A percentile compares a stretch with the other conserved stretches of the same genome.
These are phyloP conservation scores for Stenopsyche tienmushanensis DNA, from an alignment of 1,140 invertebrate genomes.

Conservation along the genomic window DNA sequence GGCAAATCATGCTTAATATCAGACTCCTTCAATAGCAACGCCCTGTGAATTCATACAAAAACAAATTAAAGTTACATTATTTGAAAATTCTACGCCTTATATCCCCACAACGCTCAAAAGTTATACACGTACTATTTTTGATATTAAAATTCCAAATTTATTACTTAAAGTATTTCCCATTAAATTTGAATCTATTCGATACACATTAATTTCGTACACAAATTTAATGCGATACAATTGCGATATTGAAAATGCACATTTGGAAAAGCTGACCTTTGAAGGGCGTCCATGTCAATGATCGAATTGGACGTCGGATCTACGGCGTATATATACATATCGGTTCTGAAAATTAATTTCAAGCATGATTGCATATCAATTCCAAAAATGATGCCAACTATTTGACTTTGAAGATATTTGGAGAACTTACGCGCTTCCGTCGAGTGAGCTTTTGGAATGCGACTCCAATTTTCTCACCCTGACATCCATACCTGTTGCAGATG, in stretches of 20 bases:
- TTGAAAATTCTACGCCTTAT: no score
- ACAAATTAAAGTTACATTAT: no score
- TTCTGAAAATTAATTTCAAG: slow-evolving; percentile 59
- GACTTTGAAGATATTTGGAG: no score
- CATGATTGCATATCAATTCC: slow-evolving; percentile 9
- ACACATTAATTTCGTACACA: no score
- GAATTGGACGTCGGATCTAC: slow-evolving; percentile 78
- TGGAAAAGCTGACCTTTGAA: slow-evolving; percentile 66
- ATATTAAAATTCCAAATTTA: no score
- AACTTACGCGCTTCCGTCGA: slow-evolving; percentile 68
- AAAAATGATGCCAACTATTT: not conserved
- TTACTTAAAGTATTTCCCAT: no score
- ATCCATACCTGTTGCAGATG: slow-evolving; percentile 72
- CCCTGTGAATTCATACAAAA: slow-evolving; percentile 50
- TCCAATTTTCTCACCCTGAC: slow-evolving; percentile 76
- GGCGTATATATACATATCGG: slow-evolving; percentile 81
- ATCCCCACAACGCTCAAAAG: no score
- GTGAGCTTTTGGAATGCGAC: slow-evolving; percentile 58
- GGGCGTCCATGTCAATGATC: slow-evolving; percentile 75
- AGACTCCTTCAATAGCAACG: slow-evolving; percentile 60
- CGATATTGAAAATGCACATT: no score
- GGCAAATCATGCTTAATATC: slow-evolving; percentile 61
- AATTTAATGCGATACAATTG: no score
- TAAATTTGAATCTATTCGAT: no score
- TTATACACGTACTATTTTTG: no score